phyloP scores from a whole-genome alignment of 1,140 invertebrate species.

The Dreissena rostriformis region DNA sequence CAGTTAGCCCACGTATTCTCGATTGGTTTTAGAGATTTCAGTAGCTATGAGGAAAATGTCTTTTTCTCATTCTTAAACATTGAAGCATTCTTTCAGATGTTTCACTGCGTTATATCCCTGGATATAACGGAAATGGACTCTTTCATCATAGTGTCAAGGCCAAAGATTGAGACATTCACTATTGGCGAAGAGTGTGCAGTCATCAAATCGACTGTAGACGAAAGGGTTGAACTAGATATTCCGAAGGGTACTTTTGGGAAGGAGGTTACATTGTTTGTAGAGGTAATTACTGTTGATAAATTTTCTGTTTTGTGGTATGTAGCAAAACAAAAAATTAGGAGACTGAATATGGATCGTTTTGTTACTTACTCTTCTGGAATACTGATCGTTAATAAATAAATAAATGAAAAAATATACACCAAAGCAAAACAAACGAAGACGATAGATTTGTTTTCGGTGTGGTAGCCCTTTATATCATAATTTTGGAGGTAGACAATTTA shows the following conservation, averaged over 20 bases:
- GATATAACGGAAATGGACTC: neutral
- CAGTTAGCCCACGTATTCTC: neutral
- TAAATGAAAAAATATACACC: too few relatives aligned
- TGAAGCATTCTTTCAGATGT: neutral
- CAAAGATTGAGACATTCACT: constrained; percentile 16
- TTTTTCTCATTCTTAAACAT: neutral
- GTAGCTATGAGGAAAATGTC: neutral
- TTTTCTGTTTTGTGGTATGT: too few relatives aligned
- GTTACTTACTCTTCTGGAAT: too few relatives aligned
- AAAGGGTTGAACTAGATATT: constrained; percentile 28
- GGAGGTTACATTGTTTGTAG: constrained; percentile 22
- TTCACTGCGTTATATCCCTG: neutral
- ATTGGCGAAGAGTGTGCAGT: neutral
- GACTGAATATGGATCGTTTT: too few relatives aligned
- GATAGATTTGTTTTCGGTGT: too few relatives aligned
- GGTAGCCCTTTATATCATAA: too few relatives aligned
- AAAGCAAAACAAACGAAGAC: too few relatives aligned
- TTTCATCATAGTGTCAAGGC: constrained; percentile 19
- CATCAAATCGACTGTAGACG: constrained; percentile 31
- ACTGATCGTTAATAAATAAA: too few relatives aligned
- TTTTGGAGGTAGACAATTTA: too few relatives aligned
- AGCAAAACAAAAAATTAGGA: too few relatives aligned
- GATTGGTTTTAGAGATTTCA: neutral
- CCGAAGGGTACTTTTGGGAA: constrained; percentile 25
- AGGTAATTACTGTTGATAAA: neutral